phyloP scores from a whole-genome alignment of 2,888 invertebrate species.

The Corythucha ciliata region DNA sequence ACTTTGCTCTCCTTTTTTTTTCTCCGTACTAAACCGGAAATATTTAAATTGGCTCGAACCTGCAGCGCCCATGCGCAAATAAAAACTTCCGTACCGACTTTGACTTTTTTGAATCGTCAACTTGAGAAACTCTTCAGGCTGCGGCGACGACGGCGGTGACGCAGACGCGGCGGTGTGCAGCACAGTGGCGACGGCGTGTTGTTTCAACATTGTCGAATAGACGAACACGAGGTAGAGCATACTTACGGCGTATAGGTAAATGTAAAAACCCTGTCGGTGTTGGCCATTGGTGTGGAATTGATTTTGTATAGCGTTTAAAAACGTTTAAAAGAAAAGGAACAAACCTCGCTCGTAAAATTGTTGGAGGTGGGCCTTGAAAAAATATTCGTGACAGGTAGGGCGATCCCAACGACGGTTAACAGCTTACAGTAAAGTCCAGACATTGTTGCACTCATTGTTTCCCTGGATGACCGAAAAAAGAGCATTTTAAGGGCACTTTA shows the following conservation, averaged over 20 bases:
- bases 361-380: slow-evolving; percentile 12
- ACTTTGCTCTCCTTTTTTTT: too few relatives aligned
- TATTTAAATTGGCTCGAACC: slow-evolving; percentile 44
- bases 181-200: slow-evolving; percentile 17
- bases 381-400: slow-evolving; percentile 23
- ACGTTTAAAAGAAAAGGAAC: not conserved
- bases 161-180: slow-evolving; percentile 12
- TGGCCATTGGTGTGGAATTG: not conserved
- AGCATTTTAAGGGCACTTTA: not conserved
- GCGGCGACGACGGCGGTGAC: not conserved
- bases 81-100: slow-evolving; percentile 66
- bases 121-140: not conserved
- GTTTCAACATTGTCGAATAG: slow-evolving; percentile 22
- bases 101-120: slow-evolving; percentile 5
- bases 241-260: slow-evolving; percentile 26
- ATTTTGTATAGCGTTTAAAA: not conserved
- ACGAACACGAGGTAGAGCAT: slow-evolving; percentile 22
- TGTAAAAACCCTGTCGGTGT: slow-evolving; percentile 22
- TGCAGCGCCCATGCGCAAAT: slow-evolving; percentile 72
- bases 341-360: slow-evolving; percentile 10
- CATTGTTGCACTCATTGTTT: slow-evolving; percentile 21
- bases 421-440: slow-evolving; percentile 26
- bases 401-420: slow-evolving; percentile 24
- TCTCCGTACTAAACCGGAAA: not conserved
- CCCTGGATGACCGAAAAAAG: slow-evolving; percentile 14